A percentile compares a stretch with the other conserved stretches of the same genome.
Evolutionary conservation across 2,113 vertebrate species (phyloP).

Genomic region (Herpailurus yagouaroundi): DNA sequence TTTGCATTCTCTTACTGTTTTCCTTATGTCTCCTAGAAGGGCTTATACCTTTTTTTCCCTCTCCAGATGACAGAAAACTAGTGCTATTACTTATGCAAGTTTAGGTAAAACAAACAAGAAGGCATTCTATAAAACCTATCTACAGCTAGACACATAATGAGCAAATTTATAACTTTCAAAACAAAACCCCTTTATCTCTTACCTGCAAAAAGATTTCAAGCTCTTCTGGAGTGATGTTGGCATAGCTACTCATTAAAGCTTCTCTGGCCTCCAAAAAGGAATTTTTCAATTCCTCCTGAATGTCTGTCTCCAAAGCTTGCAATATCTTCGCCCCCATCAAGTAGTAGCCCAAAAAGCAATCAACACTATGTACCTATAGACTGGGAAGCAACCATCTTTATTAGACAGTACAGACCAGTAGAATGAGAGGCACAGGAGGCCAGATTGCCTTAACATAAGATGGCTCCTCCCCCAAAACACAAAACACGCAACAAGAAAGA

Average conservation of each 20-base stretch:
- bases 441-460: neutral
- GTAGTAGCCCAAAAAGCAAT: constrained; percentile 68
- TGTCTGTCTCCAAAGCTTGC: constrained; percentile 78
- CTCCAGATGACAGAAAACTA: neutral
- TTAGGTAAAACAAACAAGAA: neutral
- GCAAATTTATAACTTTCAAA: neutral
- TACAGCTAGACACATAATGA: neutral
- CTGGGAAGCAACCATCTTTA: constrained; percentile 64
- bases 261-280: constrained; percentile 76
- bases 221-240: constrained; percentile 58
- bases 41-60: neutral
- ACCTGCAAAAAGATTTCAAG: constrained; percentile 84
- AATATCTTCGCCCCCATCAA: constrained; percentile 81
- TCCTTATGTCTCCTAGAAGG: neutral
- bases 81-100: neutral
- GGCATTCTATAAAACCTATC: neutral
- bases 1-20: neutral
- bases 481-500: neutral
- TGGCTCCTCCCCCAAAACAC: neutral
- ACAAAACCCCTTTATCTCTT: constrained; percentile 22
- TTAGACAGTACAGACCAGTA: neutral
- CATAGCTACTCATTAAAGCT: constrained; percentile 81
- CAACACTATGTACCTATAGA: constrained; percentile 70
- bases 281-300: constrained; percentile 75
- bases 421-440: neutral